These are phyloP conservation scores for Kradibia gibbosae DNA, from an alignment of 1,140 invertebrate species.

Conservation along the genomic window DNA sequence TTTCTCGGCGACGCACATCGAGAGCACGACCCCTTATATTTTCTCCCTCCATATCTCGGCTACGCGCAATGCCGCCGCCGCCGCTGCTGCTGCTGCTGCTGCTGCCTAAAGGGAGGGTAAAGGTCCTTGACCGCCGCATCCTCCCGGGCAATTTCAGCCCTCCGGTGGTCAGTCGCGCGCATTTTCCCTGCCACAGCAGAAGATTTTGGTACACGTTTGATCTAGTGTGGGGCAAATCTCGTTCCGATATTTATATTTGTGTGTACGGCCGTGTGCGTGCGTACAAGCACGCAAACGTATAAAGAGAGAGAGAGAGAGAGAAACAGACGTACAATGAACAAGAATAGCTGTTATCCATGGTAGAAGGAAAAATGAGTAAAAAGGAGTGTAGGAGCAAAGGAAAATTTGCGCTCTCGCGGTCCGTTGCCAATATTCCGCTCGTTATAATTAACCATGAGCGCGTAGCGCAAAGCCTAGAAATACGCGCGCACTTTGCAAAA, in stretches of 20 bases:
- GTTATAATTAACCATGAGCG: constrained; percentile 42
- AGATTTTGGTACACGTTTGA: background rate
- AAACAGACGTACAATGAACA: background rate
- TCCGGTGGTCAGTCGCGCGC: background rate
- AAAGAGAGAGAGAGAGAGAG: too few species aligned
- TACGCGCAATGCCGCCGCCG: background rate
- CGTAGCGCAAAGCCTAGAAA: constrained; percentile 7
- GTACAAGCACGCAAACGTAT: too few species aligned
- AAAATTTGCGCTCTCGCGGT: background rate
- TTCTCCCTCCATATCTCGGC: background rate
- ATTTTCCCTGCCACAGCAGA: background rate
- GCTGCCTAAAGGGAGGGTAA: background rate
- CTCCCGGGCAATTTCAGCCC: background rate
- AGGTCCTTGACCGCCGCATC: constrained; percentile 38
- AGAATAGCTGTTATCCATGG: constrained; percentile 43
- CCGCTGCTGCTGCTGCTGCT: background rate
- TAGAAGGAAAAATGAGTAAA: background rate
- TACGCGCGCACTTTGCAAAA: background rate
- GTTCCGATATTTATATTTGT: too few species aligned
- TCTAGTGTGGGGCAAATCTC: too few species aligned
- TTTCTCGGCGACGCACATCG: background rate
- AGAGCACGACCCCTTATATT: background rate
- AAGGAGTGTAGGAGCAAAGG: background rate
- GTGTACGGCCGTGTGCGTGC: too few species aligned
- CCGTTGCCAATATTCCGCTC: constrained; percentile 38